These are phyloP conservation scores for Erpetoichthys calabaricus DNA, from an alignment of 2,797 vertebrate species.

Conservation along the genomic window DNA sequence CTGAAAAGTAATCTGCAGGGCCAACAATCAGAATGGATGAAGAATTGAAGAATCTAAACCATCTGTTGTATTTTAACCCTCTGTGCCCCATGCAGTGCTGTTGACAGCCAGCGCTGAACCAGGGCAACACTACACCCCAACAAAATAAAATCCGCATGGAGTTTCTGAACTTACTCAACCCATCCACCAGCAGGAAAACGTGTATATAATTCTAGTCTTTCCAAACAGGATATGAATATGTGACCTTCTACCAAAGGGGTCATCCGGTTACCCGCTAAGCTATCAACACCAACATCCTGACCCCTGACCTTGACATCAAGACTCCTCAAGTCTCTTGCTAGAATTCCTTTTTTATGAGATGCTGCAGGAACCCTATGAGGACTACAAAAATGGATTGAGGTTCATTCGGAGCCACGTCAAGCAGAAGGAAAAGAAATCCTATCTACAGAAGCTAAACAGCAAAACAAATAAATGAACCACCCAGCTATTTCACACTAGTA, in stretches of 20 bases:
- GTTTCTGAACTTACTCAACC: neutral
- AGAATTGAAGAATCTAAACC: too few species aligned
- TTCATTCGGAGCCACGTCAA: too few species aligned
- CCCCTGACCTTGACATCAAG: neutral
- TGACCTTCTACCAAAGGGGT: neutral
- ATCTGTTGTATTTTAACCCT: too few species aligned
- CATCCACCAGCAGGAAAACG: neutral
- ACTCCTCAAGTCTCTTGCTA: neutral
- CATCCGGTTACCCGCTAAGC: neutral
- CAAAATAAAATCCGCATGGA: neutral
- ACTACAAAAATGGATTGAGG: too few species aligned
- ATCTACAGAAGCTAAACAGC: too few species aligned
- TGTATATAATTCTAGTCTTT: neutral
- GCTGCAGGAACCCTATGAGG: neutral
- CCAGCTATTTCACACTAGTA: neutral
- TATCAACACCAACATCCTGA: neutral
- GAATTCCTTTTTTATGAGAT: neutral
- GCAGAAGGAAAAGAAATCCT: too few species aligned
- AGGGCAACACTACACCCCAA: neutral
- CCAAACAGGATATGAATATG: constrained; percentile 1
- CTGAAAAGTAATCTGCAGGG: too few species aligned
- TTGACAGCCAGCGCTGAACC: neutral
- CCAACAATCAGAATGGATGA: too few species aligned
- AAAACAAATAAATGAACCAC: too few species aligned
- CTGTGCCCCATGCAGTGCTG: neutral